phyloP scores from a whole-genome alignment of 2,797 vertebrate genomes.

The Melanotaenia maccullochi region DNA sequence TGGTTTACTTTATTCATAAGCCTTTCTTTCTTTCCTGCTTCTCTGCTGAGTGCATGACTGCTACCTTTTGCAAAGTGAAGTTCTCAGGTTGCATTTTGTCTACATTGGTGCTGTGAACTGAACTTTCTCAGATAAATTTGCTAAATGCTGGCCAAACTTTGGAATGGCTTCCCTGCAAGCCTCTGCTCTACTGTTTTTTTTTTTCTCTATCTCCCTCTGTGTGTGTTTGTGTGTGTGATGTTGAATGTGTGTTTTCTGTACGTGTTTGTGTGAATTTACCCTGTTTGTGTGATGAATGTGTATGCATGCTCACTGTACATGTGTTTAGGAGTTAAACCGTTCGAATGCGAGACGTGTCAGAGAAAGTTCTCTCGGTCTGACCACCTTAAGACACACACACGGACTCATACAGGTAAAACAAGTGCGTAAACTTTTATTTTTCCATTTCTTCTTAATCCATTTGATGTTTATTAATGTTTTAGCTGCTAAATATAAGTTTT shows the following conservation, averaged over 20 bases:
- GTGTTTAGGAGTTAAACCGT: slow-evolving; percentile 95
- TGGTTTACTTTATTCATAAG: background rate
- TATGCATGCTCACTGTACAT: slow-evolving; percentile 69
- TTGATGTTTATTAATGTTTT: slow-evolving; percentile 24
- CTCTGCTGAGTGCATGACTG: slow-evolving; percentile 62
- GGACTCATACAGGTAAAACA: slow-evolving; percentile 99
- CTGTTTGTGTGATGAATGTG: slow-evolving; percentile 59
- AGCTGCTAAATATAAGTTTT: background rate
- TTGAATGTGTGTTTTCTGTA: slow-evolving; percentile 40
- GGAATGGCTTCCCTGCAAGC: slow-evolving; percentile 74
- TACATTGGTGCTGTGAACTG: slow-evolving; percentile 12
- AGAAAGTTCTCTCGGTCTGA: slow-evolving; percentile 99
- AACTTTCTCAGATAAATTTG: slow-evolving; percentile 32
- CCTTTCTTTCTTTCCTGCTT: background rate
- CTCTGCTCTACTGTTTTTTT: slow-evolving; percentile 80
- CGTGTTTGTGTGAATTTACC: slow-evolving; percentile 44
- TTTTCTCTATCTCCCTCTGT: slow-evolving; percentile 73
- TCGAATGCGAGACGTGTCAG: slow-evolving; percentile 99
- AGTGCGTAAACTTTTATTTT: slow-evolving; percentile 99
- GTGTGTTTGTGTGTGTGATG: slow-evolving; percentile 30
- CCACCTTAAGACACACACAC: slow-evolving; percentile 99
- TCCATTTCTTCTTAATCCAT: slow-evolving; percentile 89
- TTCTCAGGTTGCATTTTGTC: slow-evolving; percentile 33
- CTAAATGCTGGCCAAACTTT: slow-evolving; percentile 61
- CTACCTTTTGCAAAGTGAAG: slow-evolving; percentile 11